Base-by-base conservation (phyloP, 1,140 invertebrate genomes). In the Lepidurus arcticus region DNA sequence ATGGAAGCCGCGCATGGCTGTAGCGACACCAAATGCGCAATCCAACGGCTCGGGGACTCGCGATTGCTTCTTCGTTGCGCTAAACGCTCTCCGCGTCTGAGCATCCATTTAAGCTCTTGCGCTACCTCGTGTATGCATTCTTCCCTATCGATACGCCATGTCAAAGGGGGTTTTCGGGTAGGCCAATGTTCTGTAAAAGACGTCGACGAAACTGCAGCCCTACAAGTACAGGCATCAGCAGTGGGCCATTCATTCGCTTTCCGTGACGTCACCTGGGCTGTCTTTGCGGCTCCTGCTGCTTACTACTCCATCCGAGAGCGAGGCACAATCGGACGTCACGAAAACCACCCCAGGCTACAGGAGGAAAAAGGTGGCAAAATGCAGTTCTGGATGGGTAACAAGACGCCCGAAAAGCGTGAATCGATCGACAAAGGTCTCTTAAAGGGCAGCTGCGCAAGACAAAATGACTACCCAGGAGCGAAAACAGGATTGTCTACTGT, bases 1-100 rank as follows among this genome's bases (percentile, higher is more conserved):
- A 65, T 65, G 53, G 53, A 65, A 65, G 53, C 53, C 53, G 53
- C 53, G 53, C 53, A 65, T 65, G 53, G 53, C 53, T 65, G 53
- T 65, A 9, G 53, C 9, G 21, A 8, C 13, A 7, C 53, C 53
- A 65, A 16, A 65, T 16, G 53, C 53, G 53, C 53, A 65, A 65
- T 65, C 53, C 53, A 65, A 65, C 34, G 34, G 34, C 34, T 34
- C 34, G 34, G 34, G 34, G 34, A 34, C 34, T 34, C 34, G 34
- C 34, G 34, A 47, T 47, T 47, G 45, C 45, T 16, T 47, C 16
- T 16, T 2, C 45, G 45, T 47, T 47, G 45, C 10, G 16, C 45
- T 47, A 47, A 34, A 34, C 34, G 34, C 34, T 34, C 34, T 34
- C 34, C 34, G 34, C 34, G 34, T 34, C 34, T 34, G 34, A 34